Conservation (phyloP, 2,797 vertebrate genomes). For the Scomberomorus guttatus region DNA sequence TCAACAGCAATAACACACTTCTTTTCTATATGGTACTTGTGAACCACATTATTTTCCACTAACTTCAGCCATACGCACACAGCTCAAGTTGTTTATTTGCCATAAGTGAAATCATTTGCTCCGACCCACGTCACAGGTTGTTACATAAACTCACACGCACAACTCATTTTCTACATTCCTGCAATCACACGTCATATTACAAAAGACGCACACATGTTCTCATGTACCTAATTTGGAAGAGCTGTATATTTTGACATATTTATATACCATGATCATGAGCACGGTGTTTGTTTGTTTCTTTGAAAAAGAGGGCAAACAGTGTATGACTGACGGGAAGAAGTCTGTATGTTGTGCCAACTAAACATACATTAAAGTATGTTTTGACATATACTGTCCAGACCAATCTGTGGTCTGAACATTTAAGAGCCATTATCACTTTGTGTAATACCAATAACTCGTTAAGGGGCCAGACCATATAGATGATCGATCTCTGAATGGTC, state of each 20-base stretch:
- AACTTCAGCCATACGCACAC: slow-evolving; percentile 19
- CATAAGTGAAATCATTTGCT: slow-evolving; percentile 56
- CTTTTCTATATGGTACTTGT: slow-evolving; percentile 22
- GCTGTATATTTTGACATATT: not conserved
- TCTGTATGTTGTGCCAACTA: not conserved
- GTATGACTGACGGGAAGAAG: not conserved
- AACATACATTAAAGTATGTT: slow-evolving; percentile 36
- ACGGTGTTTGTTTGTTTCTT: slow-evolving; percentile 6
- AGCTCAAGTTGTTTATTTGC: slow-evolving; percentile 47
- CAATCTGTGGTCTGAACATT: slow-evolving; percentile 46
- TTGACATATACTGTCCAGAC: slow-evolving; percentile 38
- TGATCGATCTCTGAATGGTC: slow-evolving; percentile 72
- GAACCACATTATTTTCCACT: slow-evolving; percentile 35
- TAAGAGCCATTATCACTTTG: slow-evolving; percentile 49
- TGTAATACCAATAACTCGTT: slow-evolving; percentile 59
- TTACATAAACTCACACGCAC: slow-evolving; percentile 45
- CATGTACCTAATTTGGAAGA: not conserved
- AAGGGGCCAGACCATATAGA: slow-evolving; percentile 46
- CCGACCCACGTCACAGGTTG: slow-evolving; percentile 30
- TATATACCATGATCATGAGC: not conserved
- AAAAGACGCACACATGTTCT: slow-evolving; percentile 10
- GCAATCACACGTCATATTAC: slow-evolving; percentile 17
- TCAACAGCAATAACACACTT: slow-evolving; percentile 24
- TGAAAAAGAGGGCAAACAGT: not conserved
- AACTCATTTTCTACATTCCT: not conserved